These are phyloP conservation scores for Thalassoma bifasciatum DNA, from an alignment of 2,113 vertebrate species.

Conservation along the genomic window DNA sequence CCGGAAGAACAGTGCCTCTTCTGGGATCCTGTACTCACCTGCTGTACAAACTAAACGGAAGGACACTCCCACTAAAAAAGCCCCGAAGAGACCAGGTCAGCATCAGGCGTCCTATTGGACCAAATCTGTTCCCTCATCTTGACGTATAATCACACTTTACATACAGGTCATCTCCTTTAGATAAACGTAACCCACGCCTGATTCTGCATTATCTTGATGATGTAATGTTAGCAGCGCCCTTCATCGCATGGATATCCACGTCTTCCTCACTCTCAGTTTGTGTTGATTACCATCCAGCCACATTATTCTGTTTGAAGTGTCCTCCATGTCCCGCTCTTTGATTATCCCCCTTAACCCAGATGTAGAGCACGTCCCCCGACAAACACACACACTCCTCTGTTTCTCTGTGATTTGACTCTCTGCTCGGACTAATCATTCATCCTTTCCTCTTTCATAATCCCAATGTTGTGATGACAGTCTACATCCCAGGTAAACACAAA, in stretches of 20 bases:
- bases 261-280: not conserved
- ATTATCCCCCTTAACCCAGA: too few species aligned
- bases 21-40: constrained; percentile 92
- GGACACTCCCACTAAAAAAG: constrained; percentile 97
- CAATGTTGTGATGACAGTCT: constrained; percentile 84
- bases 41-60: constrained; percentile 96
- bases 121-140: not conserved
- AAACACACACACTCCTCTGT: not conserved
- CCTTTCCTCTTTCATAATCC: constrained; percentile 64
- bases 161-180: not conserved
- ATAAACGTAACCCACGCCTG: not conserved
- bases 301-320: constrained; percentile 1
- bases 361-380: not conserved
- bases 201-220: not conserved
- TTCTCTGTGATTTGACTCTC: constrained; percentile 46
- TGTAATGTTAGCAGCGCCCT: not conserved
- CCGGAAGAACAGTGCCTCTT: constrained; percentile 93
- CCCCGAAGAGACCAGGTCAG: constrained; percentile 92
- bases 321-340: not conserved
- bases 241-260: not conserved
- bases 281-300: constrained; percentile 20
- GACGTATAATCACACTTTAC: not conserved
- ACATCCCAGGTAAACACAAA: constrained; percentile 86
- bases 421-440: constrained; percentile 67
- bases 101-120: not conserved